Base-by-base conservation (phyloP, 2,888 invertebrate species). In the Drosophila ezoana region DNA sequence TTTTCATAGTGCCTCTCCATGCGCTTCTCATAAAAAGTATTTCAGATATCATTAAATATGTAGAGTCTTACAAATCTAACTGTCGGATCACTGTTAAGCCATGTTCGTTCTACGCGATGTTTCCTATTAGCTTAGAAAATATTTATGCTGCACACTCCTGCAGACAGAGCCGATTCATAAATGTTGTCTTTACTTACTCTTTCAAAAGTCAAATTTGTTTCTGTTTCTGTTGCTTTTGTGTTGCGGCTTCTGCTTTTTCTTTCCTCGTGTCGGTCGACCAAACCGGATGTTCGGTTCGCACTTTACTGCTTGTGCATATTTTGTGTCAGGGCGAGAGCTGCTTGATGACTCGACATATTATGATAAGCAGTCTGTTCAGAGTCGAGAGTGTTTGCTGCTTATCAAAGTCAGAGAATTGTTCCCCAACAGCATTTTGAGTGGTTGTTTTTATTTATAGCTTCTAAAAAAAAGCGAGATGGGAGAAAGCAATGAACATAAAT, bases 211-310 rank as follows among this genome's bases (percentile, higher is more conserved):
- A 52, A 57, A 41, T 32, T 64, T 65, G 33, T 16, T 64, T 56
- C n/a, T 45, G 11, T 20, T 40, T 16, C 40, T 33, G 13, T 64
- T 40, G 49, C 51, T 48, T 37, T 45, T 32, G 40, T 4, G 20
- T 32, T 52, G 35, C 54, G 28, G 9, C 52, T 35, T 13, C 53
- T 51, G 32, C 41, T 47, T 41, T 47, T 37, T 13, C 23, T 13
- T 16, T 9, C 20, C 35, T 4, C 20, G 28, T 6, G 33, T n/a
- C 35, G 48, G 43, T 44, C 69, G 64, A 75, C 56, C 58, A 35
- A 23, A 28, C 59, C 71, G 62, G 62, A 75, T 65, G 71, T 57
- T 53, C 14, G 35, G 43, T 47, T 75, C 54, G 62, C 52, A 75
- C 58, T 71, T 53, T 35, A 66, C 76, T 75, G 75, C 45, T 44